Evolutionary conservation across 2,113 vertebrate species (phyloP).

Genomic region (Hippocampus mohnikei): DNA sequence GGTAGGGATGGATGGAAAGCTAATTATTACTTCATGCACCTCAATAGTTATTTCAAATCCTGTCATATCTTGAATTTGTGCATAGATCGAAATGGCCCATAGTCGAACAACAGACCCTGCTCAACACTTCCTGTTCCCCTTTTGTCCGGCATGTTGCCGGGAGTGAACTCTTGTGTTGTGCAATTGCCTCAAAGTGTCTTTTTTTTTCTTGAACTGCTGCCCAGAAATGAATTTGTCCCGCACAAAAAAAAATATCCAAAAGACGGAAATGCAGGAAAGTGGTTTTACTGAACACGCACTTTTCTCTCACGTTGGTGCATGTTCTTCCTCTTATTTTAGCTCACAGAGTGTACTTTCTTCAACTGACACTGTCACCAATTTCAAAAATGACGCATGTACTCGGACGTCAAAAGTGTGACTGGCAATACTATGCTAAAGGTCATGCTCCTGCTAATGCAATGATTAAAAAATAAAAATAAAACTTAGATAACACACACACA

Average conservation of each 20-base stretch:
- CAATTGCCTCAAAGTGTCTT: constrained; percentile 13
- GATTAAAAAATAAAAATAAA: neutral
- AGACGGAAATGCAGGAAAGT: neutral
- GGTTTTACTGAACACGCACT: constrained; percentile 7
- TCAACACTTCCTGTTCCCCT: constrained; percentile 5
- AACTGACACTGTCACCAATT: neutral
- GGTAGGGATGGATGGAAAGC: neutral
- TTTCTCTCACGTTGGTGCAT: neutral
- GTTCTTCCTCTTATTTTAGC: constrained; percentile 7
- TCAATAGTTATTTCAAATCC: neutral
- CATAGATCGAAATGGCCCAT: neutral
- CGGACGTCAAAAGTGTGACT: neutral
- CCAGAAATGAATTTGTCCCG: constrained; percentile 8
- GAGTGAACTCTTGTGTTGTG: constrained; percentile 25
- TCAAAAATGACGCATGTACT: neutral
- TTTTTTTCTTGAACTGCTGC: neutral
- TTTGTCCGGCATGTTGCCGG: neutral
- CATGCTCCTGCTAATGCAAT: neutral
- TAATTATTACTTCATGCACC: neutral
- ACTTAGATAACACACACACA: too few relatives aligned
- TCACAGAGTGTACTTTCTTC: constrained; percentile 5
- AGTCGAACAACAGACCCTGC: neutral
- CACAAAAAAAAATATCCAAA: constrained; percentile 6
- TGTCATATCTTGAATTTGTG: neutral
- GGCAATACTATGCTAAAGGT: neutral